Base-by-base conservation (phyloP, 2,113 vertebrate species). In the Rhynchomys soricoides region DNA sequence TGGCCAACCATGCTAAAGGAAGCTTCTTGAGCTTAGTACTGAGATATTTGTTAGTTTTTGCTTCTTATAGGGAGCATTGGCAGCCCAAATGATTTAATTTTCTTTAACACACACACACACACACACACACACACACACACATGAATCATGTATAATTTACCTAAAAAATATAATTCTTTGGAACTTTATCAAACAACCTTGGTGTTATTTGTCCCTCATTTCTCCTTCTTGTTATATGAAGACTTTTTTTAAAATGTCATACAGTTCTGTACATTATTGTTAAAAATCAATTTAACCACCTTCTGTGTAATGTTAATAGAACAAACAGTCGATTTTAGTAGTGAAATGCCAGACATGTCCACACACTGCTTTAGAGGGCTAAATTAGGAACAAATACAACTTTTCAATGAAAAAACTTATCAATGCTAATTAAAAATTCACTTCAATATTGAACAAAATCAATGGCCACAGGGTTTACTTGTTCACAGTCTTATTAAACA, bases 221-320 rank as follows among this genome's bases (percentile, higher is more conserved):
- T n/a, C 71, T 74, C 71, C 10, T 9, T 45, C 22, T 16, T 52
- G 75, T 82, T n/a, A 91, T 94, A n/a, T n/a, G 34, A 43, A 62
- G 40, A 52, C 8, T 6, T 64, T 43, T 59, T 59, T 34, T 34
- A 64, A 12, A 68, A 83, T 75, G 15, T 48, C 31, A 55, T 22
- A 59, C 17, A 57, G 15, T 57, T 31, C 26, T 31, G 15, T 4
- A 5, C 12, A 0, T 16, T 4, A 1, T 31, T 37, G 5, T n/a
- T 86, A 90, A 83, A 68, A 74, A 19, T 13, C 17, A 82, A 68
- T 62, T 70, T 52, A 89, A 64, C 26, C 5, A 55, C 40, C 71
- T 52, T 70, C 68, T n/a, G n/a, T 48, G 40, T 94, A 31, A n/a
- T 11, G 10, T 77, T 92, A 59, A 85, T 89, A 79, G 86, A 83